A percentile compares a stretch with the other conserved stretches of the same genome.
Evolutionary conservation across 2,888 invertebrate genomes (phyloP).

Genomic region (Chaetogeoica ovagalla): DNA sequence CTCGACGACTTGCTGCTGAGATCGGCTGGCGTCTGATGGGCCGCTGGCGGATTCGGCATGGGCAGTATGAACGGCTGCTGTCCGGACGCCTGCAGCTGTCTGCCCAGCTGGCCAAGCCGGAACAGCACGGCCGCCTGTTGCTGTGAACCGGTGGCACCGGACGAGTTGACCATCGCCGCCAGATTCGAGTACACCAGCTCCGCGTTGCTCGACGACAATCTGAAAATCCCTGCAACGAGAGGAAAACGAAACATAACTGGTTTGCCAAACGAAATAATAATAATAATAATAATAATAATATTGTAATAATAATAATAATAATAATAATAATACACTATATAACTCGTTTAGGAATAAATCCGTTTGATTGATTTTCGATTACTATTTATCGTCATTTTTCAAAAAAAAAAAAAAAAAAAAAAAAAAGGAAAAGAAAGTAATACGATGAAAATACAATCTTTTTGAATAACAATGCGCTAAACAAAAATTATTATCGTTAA

Average conservation of each 20-base stretch:
- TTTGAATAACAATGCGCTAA: too few relatives aligned
- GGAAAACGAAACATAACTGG: background rate
- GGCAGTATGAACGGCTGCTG: slow-evolving; percentile 46
- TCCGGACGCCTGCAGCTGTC: slow-evolving; percentile 40
- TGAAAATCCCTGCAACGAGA: slow-evolving; percentile 20
- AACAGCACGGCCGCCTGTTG: slow-evolving; percentile 45
- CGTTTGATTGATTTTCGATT: too few relatives aligned
- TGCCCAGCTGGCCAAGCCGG: slow-evolving; percentile 41
- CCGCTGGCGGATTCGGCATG: slow-evolving; percentile 54
- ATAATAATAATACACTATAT: too few relatives aligned
- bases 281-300: too few relatives aligned
- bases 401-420: too few relatives aligned
- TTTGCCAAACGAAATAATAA: too few relatives aligned
- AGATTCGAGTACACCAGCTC: slow-evolving; percentile 47
- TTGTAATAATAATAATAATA: too few relatives aligned
- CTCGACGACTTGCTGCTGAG: slow-evolving; percentile 54
- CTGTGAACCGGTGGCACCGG: slow-evolving; percentile 29
- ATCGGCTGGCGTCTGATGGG: slow-evolving; percentile 55
- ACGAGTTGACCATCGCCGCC: slow-evolving; percentile 48
- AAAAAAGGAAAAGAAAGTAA: too few relatives aligned
- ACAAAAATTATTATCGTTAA: too few relatives aligned
- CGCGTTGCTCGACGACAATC: slow-evolving; percentile 39
- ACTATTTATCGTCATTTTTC: too few relatives aligned
- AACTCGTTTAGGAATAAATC: too few relatives aligned
- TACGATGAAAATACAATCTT: too few relatives aligned